A percentile compares a stretch with the other conserved stretches of the same genome.
phyloP scores from a whole-genome alignment of 1,140 invertebrate species.

The Drosophila melanogaster region Release_6_plus_ISO1_MT NT_033779.5:4523501-4524000 shows the following conservation, averaged over 20 bases:
- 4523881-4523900: conserved; percentile 89
- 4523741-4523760: conserved; percentile 86
- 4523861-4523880: conserved; percentile 91
- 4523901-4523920: conserved; percentile 90
- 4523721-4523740: background rate
- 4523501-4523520: conserved; percentile 49
- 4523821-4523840: conserved; percentile 90
- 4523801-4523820: conserved; percentile 92
- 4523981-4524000: conserved; percentile 88
- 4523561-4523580: conserved; percentile 17
- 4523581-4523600: conserved; percentile 15
- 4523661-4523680: no score
- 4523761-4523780: conserved; percentile 89
- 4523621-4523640: no score
- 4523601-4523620: background rate
- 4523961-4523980: conserved; percentile 90
- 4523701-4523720: conserved; percentile 32
- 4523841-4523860: conserved; percentile 91
- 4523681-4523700: conserved; percentile 36
- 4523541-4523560: conserved; percentile 15
- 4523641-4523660: no score
- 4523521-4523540: background rate
- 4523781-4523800: conserved; percentile 88
- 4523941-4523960: conserved; percentile 89
- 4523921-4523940: conserved; percentile 90